Evolutionary conservation across 2,888 invertebrate genomes (phyloP).

Genomic region (Drosophila pseudotakahashii): DNA sequence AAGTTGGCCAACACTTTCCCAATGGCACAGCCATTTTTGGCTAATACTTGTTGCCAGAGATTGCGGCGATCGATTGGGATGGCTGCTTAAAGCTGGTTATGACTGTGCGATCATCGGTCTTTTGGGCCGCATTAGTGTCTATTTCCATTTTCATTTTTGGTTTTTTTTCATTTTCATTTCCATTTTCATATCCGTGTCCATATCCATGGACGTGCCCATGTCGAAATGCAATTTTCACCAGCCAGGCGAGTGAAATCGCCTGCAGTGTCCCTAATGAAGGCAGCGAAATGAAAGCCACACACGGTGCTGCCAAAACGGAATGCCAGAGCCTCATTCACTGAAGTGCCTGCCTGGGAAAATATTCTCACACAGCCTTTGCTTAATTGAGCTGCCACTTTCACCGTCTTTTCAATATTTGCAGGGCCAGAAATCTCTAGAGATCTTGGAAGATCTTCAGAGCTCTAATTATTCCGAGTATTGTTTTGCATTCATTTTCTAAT

Average conservation of each 20-base stretch:
- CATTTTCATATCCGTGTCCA: conserved; percentile 14
- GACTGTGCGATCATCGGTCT: conserved; percentile 16
- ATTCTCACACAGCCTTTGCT: conserved; percentile 61
- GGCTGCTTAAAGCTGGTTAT: conserved; percentile 34
- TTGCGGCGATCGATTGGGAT: conserved; percentile 7
- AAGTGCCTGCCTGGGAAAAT: conserved; percentile 27
- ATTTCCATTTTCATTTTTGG: conserved; percentile 7
- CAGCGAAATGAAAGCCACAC: conserved; percentile 68
- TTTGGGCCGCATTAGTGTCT: conserved; percentile 33
- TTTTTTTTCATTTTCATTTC: conserved; percentile 2
- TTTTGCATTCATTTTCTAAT: neutral
- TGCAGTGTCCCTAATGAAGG: conserved; percentile 58
- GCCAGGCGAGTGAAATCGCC: conserved; percentile 62
- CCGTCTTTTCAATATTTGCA: conserved; percentile 40
- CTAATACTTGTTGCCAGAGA: conserved; percentile 52
- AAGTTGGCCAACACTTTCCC: conserved; percentile 67
- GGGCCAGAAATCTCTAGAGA: conserved; percentile 4
- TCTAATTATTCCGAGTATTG: conserved; percentile 3
- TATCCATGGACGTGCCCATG: conserved; percentile 26
- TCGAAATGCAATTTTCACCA: conserved; percentile 48
- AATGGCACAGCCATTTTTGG: conserved; percentile 62
- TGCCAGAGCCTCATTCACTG: neutral
- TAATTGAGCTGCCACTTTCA: conserved; percentile 57
- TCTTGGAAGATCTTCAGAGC: conserved; percentile 1
- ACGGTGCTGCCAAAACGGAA: conserved; percentile 34